Evolutionary conservation across 2,113 vertebrate species (phyloP).

Genomic region (Halcyon malimbica): DNA sequence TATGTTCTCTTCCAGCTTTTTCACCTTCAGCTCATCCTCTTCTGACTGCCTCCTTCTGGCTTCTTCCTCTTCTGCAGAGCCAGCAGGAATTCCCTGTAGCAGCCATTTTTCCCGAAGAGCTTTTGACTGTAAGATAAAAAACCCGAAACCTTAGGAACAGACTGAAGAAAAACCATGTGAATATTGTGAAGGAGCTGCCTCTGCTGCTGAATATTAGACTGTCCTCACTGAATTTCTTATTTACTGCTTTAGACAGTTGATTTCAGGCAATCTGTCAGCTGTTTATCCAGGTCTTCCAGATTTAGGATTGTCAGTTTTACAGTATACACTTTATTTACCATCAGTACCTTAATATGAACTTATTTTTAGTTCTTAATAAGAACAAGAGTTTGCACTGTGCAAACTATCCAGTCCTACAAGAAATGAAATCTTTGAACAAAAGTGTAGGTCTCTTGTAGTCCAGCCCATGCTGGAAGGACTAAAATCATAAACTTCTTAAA

Average conservation of each 20-base stretch:
- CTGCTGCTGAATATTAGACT: background rate
- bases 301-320: background rate
- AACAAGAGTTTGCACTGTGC: background rate
- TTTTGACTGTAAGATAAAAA: constrained; percentile 86
- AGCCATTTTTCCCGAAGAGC: constrained; percentile 97
- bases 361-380: background rate
- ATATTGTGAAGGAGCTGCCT: background rate
- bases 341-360: background rate
- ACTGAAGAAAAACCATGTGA: background rate
- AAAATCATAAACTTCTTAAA: background rate
- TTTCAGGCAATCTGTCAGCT: background rate
- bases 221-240: background rate
- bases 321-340: background rate
- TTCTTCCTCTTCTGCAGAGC: constrained; percentile 86
- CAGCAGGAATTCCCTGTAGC: constrained; percentile 87
- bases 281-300: background rate
- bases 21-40: constrained; percentile 89
- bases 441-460: background rate
- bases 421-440: background rate
- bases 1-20: constrained; percentile 89
- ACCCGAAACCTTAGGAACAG: background rate
- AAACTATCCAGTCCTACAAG: background rate
- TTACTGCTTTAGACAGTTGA: background rate
- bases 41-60: constrained; percentile 87
- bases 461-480: background rate